Evolutionary conservation across 2,888 invertebrate genomes (phyloP).

Genomic region (Athalia circularis): DNA sequence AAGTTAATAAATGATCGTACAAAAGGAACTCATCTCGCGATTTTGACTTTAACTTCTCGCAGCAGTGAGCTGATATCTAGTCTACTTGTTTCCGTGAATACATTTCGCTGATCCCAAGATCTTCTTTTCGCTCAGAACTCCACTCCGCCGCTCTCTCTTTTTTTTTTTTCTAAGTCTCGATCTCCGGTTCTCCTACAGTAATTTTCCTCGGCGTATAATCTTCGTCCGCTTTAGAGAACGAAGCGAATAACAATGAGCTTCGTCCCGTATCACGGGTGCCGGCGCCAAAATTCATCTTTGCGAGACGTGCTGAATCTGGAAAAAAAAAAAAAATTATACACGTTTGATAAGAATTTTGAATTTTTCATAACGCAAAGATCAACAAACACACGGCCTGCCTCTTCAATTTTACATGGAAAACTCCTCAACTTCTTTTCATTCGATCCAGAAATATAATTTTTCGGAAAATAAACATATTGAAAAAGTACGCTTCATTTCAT

Average conservation of each 20-base stretch:
- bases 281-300: neutral
- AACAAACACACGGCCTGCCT: neutral
- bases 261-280: neutral
- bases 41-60: neutral
- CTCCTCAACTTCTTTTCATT: neutral
- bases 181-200: conserved; percentile 21
- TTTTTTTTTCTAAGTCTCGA: conserved; percentile 12
- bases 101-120: conserved; percentile 3
- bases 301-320: too few species aligned
- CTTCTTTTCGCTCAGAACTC: too few species aligned
- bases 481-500: too few species aligned
- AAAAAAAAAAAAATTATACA: too few species aligned
- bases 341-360: neutral
- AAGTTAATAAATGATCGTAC: neutral
- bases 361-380: neutral
- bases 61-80: too few species aligned
- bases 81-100: conserved; percentile 3
- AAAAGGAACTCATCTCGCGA: neutral
- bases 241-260: conserved; percentile 26
- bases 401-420: neutral
- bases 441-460: neutral
- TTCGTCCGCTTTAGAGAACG: neutral
- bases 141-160: neutral
- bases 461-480: too few species aligned
- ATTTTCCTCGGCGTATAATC: conserved; percentile 20